Evolutionary conservation across 2,113 vertebrate species (phyloP), one percentile per base, ranked within the genome.

Genomic region (Thamnophis sirtalis): DNA sequence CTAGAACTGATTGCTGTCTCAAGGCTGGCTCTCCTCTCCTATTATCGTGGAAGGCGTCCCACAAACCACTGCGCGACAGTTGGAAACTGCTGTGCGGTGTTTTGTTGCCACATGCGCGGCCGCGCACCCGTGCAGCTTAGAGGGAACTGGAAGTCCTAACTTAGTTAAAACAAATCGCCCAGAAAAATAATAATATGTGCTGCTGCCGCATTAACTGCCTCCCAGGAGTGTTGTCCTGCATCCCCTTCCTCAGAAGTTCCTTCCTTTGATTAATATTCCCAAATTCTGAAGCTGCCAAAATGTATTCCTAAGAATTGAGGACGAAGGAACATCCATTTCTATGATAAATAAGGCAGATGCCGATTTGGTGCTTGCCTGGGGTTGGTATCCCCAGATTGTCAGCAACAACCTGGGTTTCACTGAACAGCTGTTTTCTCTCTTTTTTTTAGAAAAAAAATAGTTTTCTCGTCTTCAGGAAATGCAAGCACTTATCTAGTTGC

Each of bases 391-490:
- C 50, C 84, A 73, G 51, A 90, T 92, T 86, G 60, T 51, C 21
- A 89, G 88, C 88, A 68, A 86, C 86, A 49, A 43, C 60, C 60
- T 88, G 11, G 48, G 85, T 51, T 84, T 56, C 63, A 38, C 38
- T 51, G 84, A 55, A 87, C 92, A 90, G 60, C 89, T 93, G 92
- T 84, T 86, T 87, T 80, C 48, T 53, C 43, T 90, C 19, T 86
- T 86, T 86, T n/a, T n/a, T n/a, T n/a, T 68, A 7, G 0, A 8
- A 68, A 48, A 88, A 56, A 56, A 50, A 84, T 53, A 54, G 24
- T 19, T 48, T 55, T 89, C 53, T 60, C 43, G 24, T 53, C 26
- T 84, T 89, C 84, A 51, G 87, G 73, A 89, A 85, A n/a, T 50
- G 60, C 33, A 50, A 92, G 53, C 7, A 6, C 53, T 89, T 87